Conservation (phyloP, 2,888 invertebrate genomes). For the Tenthredo livida region DNA sequence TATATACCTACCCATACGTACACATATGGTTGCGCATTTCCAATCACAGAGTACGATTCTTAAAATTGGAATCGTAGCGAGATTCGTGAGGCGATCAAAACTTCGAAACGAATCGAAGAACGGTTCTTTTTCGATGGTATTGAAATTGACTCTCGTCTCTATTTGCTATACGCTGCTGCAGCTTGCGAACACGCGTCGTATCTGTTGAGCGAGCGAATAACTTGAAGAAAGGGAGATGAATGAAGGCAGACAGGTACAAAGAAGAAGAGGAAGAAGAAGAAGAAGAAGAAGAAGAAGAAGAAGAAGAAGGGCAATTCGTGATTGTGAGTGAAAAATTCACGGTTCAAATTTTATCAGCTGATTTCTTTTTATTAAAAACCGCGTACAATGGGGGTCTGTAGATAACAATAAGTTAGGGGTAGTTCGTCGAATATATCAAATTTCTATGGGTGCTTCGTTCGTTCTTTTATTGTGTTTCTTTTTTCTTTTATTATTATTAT, state of each 20-base stretch:
- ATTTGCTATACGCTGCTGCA: not conserved
- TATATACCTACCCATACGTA: not conserved
- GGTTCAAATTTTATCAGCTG: conserved; percentile 24
- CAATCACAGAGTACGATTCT: conserved; percentile 27
- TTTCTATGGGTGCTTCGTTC: not conserved
- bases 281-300: not conserved
- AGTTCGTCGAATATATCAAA: not conserved
- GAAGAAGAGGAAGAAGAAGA: not conserved
- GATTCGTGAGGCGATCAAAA: conserved; percentile 32
- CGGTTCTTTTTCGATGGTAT: conserved; percentile 1
- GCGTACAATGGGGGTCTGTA: not conserved
- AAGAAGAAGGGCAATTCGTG: conserved; percentile 11
- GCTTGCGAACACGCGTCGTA: not conserved
- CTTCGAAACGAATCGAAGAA: conserved; percentile 35
- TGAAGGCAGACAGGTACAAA: not conserved
- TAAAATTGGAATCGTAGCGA: conserved; percentile 32
- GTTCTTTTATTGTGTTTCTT: not conserved
- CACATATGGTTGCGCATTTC: conserved; percentile 9
- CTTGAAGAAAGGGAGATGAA: conserved; percentile 39
- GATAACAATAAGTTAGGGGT: not conserved
- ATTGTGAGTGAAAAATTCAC: conserved; percentile 38
- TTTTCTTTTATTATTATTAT: not conserved
- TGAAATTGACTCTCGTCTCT: conserved; percentile 35
- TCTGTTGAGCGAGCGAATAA: conserved; percentile 10
- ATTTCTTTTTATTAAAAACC: conserved; percentile 5